Evolutionary conservation across 2,888 invertebrate genomes (phyloP), one percentile per base, ranked within the genome.

Genomic region (Phytoseiulus persimilis): DNA sequence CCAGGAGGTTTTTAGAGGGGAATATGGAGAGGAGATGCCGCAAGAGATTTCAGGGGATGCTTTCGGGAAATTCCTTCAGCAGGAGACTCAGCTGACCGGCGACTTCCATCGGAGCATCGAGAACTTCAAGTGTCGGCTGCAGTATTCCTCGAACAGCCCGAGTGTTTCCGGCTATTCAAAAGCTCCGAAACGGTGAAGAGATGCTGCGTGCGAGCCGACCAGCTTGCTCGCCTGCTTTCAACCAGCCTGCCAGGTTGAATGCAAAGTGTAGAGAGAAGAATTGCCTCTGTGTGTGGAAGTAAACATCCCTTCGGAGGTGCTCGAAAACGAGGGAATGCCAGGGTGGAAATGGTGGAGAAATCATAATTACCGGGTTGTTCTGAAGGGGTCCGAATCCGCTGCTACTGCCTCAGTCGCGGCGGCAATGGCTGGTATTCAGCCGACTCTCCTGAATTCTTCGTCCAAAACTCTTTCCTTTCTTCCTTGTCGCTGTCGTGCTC

Each of bases 271-370:
- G 28, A 65, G 28, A 65, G 65, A 65, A 65, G 65, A 65, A 65
- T 65, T 28, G 65, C 65, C 65, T 65, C 65, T 18, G 9, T 65
- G 65, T 65, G 65, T 65, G 18, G 65, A 65, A 65, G 65, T 65
- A 65, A 65, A 65, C 65, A 65, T 65, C 65, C 65, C 65, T 65
- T 65, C 65, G 65, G 65, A 65, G 65, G 14, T 65, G 65, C 65
- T 65, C 65, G 65, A 65, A 28, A 65, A 28, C 65, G 65, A 23
- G 39, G 65, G 65, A 65, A 65, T 65, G 65, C 65, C 18, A 28
- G 65, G 65, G 65, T 65, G 65, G 65, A 65, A 65, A 65, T 65
- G 65, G 65, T 65, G 65, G 65, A 65, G 65, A 65, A 65, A 65
- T 65, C 65, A 65, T 65, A 65, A 65, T 65, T 65, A 65, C 65